Evolutionary conservation across 2,797 vertebrate genomes (phyloP).

Genomic region (Eulemur mongoz): DNA sequence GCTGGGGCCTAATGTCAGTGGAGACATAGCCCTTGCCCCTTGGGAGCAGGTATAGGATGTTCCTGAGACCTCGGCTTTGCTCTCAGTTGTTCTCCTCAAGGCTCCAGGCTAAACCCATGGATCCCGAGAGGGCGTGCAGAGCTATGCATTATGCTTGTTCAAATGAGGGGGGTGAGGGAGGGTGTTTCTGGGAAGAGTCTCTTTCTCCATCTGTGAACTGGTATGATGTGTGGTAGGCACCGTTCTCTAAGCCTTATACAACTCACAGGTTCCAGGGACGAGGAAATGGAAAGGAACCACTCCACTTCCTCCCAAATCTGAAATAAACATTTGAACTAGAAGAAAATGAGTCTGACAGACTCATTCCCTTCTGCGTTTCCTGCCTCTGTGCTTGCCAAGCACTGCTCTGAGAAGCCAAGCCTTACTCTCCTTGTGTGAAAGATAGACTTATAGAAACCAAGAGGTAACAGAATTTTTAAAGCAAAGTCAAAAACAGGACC

Average conservation of each 20-base stretch:
- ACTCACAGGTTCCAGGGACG: conserved; percentile 69
- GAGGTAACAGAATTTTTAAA: conserved; percentile 70
- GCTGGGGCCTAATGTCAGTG: background rate
- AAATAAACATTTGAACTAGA: conserved; percentile 87
- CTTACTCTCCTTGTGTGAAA: conserved; percentile 80
- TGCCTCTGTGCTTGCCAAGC: conserved; percentile 83
- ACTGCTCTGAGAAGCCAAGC: conserved; percentile 78
- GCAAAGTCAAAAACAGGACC: conserved; percentile 61
- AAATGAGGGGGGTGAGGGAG: background rate
- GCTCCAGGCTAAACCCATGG: background rate
- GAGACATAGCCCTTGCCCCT: background rate
- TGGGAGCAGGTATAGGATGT: background rate
- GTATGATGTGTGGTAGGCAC: conserved; percentile 41
- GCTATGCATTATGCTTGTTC: background rate
- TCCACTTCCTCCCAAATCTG: conserved; percentile 84
- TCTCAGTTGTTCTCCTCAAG: background rate
- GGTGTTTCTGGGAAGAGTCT: background rate
- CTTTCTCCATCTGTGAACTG: conserved; percentile 49
- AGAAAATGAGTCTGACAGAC: conserved; percentile 88
- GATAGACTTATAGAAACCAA: conserved; percentile 75
- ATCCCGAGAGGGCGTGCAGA: background rate
- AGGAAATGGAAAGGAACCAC: conserved; percentile 85
- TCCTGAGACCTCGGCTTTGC: background rate
- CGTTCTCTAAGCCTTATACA: conserved; percentile 58
- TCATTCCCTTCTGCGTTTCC: conserved; percentile 83